A percentile compares a stretch with the other conserved stretches of the same genome.
Conservation (phyloP, 2,797 vertebrate species). For the Paguma larvata region DNA sequence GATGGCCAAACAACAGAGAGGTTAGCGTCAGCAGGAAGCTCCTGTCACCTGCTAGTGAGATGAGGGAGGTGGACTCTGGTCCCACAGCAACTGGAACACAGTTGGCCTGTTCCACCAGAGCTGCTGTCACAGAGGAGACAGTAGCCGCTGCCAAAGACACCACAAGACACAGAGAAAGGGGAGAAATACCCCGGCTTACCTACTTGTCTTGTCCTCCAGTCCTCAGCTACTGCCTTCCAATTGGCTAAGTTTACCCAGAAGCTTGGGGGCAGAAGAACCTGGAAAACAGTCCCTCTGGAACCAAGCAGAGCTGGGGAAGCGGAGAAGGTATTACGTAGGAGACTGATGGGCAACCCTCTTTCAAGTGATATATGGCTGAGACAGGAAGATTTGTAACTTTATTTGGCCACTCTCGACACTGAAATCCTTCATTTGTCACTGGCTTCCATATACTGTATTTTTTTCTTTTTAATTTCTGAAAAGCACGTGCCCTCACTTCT, state of each 20-base stretch:
- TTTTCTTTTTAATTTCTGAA: conserved; percentile 1
- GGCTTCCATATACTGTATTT: neutral
- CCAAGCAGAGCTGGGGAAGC: neutral
- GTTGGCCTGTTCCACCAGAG: neutral
- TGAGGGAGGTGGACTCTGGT: neutral
- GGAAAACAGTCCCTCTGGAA: neutral
- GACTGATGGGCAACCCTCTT: neutral
- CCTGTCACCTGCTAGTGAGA: neutral
- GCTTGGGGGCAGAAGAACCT: neutral
- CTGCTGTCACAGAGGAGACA: neutral
- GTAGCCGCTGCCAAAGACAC: neutral
- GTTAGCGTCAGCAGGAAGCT: neutral
- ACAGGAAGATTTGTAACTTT: neutral
- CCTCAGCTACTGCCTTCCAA: neutral
- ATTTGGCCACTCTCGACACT: neutral
- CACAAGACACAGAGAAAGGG: neutral
- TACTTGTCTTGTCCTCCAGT: neutral
- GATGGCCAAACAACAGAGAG: neutral
- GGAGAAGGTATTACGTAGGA: neutral
- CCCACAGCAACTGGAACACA: too few species aligned
- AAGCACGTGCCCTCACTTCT: neutral
- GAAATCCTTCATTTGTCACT: neutral
- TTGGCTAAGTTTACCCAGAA: neutral
- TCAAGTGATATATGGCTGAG: neutral
- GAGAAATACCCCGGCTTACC: neutral